A percentile compares a stretch with the other conserved stretches of the same genome.
Evolutionary conservation across 1,140 invertebrate species (phyloP).

Genomic region (Schlechtendalia chinensis): DNA sequence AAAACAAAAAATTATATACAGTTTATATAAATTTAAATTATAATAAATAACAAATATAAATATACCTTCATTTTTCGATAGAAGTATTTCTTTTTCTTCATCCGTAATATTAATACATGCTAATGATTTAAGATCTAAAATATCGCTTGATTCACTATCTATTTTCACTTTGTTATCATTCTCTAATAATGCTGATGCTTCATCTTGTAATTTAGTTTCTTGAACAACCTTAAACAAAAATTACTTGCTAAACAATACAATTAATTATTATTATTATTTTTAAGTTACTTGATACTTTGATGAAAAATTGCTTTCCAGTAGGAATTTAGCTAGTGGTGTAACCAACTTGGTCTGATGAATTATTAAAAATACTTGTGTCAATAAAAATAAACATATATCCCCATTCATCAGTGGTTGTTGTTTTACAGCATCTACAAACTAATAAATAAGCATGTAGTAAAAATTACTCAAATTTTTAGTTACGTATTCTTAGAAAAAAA

Average conservation of each 20-base stretch:
- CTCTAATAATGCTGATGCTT: not conserved
- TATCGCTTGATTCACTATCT: constrained; percentile 23
- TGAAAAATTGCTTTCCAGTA: constrained; percentile 65
- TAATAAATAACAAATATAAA: not conserved
- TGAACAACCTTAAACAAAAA: not conserved
- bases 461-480: constrained; percentile 59
- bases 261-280: not conserved
- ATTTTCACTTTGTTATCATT: not conserved
- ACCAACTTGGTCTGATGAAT: constrained; percentile 85
- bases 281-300: constrained; percentile 64
- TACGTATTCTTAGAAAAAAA: not conserved
- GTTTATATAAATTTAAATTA: not conserved
- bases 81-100: constrained; percentile 74
- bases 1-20: not conserved
- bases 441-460: constrained; percentile 54
- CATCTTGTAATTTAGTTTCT: constrained; percentile 23
- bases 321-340: constrained; percentile 81
- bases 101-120: constrained; percentile 77
- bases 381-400: constrained; percentile 76
- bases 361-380: constrained; percentile 96
- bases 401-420: constrained; percentile 45
- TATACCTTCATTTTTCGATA: constrained; percentile 42
- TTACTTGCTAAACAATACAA: not conserved
- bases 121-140: constrained; percentile 39
- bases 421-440: constrained; percentile 48